Percentiles rank a stretch among this genome's conserved stretches.
These are phyloP conservation scores for Brachionus paranguensis DNA, from an alignment of 1,140 invertebrate genomes.

Conservation along the genomic window DNA sequence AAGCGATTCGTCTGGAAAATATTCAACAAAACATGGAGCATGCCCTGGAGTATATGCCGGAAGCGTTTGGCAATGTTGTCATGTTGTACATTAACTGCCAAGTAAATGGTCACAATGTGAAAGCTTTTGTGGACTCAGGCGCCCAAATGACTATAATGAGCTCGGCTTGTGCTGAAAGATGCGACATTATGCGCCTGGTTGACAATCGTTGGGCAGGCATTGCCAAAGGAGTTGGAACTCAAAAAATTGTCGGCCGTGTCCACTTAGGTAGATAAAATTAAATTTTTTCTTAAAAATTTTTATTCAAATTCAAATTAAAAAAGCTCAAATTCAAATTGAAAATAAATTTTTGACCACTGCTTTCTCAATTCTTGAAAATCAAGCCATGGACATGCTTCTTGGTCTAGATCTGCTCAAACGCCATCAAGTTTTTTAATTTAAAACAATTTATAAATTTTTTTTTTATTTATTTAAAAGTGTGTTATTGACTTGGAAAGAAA, in stretches of 20 bases:
- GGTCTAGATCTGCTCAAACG: conserved; percentile 93
- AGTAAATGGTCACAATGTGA: conserved; percentile 89
- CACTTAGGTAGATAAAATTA: conserved; percentile 68
- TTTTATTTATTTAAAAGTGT: conserved; percentile 62
- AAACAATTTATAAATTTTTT: not conserved
- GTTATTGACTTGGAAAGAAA: conserved; percentile 85
- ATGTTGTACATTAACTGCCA: conserved; percentile 93
- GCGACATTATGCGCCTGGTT: conserved; percentile 88
- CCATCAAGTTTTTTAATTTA: conserved; percentile 60
- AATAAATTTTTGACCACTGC: conserved; percentile 86
- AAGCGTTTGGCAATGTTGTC: conserved; percentile 90
- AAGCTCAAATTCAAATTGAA: conserved; percentile 82
- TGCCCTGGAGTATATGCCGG: conserved; percentile 94
- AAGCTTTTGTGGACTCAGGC: conserved; percentile 92
- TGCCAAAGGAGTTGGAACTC: conserved; percentile 82
- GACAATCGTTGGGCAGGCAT: conserved; percentile 89
- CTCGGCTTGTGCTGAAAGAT: conserved; percentile 64
- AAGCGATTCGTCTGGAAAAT: conserved; percentile 63
- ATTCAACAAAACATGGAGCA: conserved; percentile 97
- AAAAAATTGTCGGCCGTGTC: conserved; percentile 87
- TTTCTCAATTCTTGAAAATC: conserved; percentile 93
- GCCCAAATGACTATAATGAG: conserved; percentile 60
- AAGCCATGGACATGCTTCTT: conserved; percentile 95
- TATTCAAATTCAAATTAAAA: conserved; percentile 35
- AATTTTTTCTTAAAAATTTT: not conserved